Conservation (phyloP, 2,113 vertebrate species). For the Pelodiscus sinensis region DNA sequence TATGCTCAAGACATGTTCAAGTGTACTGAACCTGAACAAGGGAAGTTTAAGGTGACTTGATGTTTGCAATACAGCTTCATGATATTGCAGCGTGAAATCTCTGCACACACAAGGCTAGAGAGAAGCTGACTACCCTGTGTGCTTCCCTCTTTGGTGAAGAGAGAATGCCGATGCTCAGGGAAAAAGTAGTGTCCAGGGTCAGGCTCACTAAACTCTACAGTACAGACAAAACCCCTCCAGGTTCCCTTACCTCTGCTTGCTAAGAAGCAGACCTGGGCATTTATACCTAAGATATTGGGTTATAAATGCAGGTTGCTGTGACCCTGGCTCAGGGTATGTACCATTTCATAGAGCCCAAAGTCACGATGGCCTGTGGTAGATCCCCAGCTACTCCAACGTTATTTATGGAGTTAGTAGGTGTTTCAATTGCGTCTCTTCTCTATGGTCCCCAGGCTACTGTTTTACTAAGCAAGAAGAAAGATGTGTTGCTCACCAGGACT, state of each 20-base stretch:
- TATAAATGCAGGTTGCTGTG: neutral
- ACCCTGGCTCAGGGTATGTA: neutral
- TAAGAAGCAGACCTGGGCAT: neutral
- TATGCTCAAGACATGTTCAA: neutral
- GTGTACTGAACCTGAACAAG: fast-evolving
- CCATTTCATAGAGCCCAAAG: fast-evolving
- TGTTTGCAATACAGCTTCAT: slow-evolving; percentile 7
- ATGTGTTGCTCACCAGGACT: neutral
- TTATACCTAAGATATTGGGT: neutral
- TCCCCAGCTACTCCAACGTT: neutral
- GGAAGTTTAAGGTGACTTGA: neutral
- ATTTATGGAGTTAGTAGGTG: neutral
- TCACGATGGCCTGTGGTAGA: neutral
- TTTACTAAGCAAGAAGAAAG: neutral
- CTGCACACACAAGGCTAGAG: neutral
- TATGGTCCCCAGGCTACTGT: neutral
- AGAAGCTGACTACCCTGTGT: neutral
- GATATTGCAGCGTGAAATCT: neutral
- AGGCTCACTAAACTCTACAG: neutral
- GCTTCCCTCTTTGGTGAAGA: neutral
- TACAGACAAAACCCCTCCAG: neutral
- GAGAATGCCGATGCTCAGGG: neutral
- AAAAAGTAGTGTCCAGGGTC: neutral
- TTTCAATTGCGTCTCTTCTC: neutral
- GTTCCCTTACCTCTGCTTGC: neutral